phyloP scores from a whole-genome alignment of 2,113 vertebrate species.

The Austrofundulus limnaeus region DNA sequence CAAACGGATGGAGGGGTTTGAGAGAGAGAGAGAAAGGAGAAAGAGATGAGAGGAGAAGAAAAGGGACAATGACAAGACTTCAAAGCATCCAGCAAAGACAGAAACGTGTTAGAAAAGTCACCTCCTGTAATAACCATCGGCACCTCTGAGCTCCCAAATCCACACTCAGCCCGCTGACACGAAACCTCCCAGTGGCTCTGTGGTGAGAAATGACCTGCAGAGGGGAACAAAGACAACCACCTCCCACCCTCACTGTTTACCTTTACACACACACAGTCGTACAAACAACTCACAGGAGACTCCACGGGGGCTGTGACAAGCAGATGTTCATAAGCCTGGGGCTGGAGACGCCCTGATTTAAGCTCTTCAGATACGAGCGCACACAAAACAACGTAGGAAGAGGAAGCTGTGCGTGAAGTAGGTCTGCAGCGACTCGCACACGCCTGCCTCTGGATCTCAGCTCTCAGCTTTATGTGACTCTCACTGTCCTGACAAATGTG shows the following conservation, averaged over 20 bases:
- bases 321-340: conserved; percentile 60
- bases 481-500: conserved; percentile 49
- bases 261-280: conserved; percentile 47
- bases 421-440: conserved; percentile 54
- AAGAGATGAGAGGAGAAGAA: background rate
- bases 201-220: conserved; percentile 55
- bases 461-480: conserved; percentile 56
- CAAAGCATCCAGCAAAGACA: conserved; percentile 42
- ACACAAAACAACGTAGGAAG: conserved; percentile 4
- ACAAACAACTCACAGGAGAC: conserved; percentile 40
- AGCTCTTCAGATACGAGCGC: conserved; percentile 48
- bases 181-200: conserved; percentile 34
- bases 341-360: conserved; percentile 63
- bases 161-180: conserved; percentile 10
- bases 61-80: conserved; percentile 52
- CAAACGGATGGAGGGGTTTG: conserved; percentile 28
- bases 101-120: conserved; percentile 44
- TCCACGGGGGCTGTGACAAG: conserved; percentile 57
- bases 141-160: background rate
- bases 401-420: conserved; percentile 37
- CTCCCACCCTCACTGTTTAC: conserved; percentile 62
- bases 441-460: conserved; percentile 50
- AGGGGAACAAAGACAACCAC: conserved; percentile 45
- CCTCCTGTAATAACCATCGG: conserved; percentile 41
- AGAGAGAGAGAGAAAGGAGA: background rate